Conservation (phyloP, 2,888 invertebrate genomes). For the Cephus pulcher region DNA sequence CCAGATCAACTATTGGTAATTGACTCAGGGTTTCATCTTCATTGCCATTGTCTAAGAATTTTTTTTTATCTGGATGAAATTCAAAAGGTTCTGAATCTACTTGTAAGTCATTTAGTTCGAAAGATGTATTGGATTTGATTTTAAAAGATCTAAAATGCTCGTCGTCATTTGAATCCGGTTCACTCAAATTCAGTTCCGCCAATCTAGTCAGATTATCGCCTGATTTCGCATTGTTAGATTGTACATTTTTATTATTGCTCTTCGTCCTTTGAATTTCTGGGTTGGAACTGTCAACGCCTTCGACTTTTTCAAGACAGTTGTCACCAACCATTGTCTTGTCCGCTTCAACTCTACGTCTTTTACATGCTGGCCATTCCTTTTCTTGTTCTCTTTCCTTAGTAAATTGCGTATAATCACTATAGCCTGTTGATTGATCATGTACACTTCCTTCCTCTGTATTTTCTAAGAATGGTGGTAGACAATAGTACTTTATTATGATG, state of each 20-base stretch:
- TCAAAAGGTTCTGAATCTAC: background rate
- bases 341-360: constrained; percentile 8
- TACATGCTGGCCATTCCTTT: background rate
- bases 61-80: background rate
- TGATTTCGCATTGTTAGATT: background rate
- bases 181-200: constrained; percentile 40
- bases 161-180: constrained; percentile 45
- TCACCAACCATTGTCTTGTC: background rate
- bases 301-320: background rate
- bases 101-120: background rate
- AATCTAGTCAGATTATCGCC: background rate
- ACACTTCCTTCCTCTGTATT: constrained; percentile 20
- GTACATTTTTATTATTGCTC: background rate
- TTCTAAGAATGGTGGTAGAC: constrained; percentile 30
- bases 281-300: background rate
- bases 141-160: background rate
- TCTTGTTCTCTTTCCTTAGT: constrained; percentile 3
- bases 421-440: constrained; percentile 11
- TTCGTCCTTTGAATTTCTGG: background rate
- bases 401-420: constrained; percentile 5
- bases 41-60: background rate
- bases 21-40: constrained; percentile 45
- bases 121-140: background rate
- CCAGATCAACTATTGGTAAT: constrained; percentile 56
- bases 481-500: constrained; percentile 50